These are phyloP conservation scores for Orchesella flavescens DNA, from an alignment of 2,888 invertebrate genomes.

Conservation along the genomic window DNA sequence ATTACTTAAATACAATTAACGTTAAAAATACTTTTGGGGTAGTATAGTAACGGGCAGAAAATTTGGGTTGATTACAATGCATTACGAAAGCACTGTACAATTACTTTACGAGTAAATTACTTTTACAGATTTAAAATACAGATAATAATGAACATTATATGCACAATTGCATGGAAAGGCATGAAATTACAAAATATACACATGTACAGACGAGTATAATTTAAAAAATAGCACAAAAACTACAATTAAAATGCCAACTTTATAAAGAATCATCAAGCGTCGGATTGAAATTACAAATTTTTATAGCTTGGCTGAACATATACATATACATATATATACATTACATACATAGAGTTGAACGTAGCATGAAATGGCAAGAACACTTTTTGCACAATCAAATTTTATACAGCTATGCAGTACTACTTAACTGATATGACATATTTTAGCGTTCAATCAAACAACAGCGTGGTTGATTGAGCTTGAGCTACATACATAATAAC, in stretches of 20 bases:
- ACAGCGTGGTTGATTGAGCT: not conserved
- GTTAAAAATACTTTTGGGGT: not conserved
- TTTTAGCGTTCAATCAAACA: not conserved
- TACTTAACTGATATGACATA: too few species aligned
- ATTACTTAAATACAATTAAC: constrained; percentile 16
- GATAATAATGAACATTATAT: not conserved
- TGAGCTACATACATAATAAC: not conserved
- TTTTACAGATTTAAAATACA: not conserved
- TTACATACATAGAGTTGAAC: not conserved
- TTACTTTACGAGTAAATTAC: not conserved
- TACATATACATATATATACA: not conserved
- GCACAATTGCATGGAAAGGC: too few species aligned
- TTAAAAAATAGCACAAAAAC: constrained; percentile 1
- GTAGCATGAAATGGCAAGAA: not conserved
- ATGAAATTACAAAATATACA: not conserved
- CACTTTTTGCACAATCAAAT: too few species aligned
- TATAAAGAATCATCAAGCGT: constrained; percentile 9
- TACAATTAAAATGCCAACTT: constrained; percentile 44
- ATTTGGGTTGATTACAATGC: not conserved
- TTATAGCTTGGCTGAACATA: not conserved
- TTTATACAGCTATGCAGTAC: too few species aligned
- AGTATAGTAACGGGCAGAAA: not conserved
- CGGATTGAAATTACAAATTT: not conserved
- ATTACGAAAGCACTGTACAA: too few species aligned
- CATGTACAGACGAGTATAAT: not conserved